Evolutionary conservation across 2,113 vertebrate genomes (phyloP).

Genomic region (Lichenostomus cassidix): DNA sequence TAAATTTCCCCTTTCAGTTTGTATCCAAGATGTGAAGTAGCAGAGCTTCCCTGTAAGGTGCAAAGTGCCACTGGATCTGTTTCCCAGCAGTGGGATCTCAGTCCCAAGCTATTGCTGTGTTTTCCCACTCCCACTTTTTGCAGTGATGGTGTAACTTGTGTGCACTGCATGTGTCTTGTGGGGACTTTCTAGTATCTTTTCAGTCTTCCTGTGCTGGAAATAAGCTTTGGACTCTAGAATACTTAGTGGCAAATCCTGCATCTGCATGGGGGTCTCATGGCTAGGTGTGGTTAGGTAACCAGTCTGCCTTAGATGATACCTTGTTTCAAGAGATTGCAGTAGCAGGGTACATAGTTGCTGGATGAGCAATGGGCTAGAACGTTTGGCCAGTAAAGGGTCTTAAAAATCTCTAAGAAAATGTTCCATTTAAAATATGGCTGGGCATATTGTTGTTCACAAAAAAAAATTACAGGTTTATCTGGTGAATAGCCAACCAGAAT

Average conservation of each 20-base stretch:
- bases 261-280: not conserved
- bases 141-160: not conserved
- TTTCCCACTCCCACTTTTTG: not conserved
- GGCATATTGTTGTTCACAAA: not conserved
- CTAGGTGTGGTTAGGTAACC: not conserved
- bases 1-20: not conserved
- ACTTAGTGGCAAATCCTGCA: not conserved
- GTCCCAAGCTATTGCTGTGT: accelerated
- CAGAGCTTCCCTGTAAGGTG: not conserved
- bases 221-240: not conserved
- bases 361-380: not conserved
- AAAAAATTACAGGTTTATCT: not conserved
- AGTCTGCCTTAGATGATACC: not conserved
- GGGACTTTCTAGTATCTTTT: not conserved
- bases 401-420: not conserved
- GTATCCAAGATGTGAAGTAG: not conserved
- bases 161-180: not conserved
- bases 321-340: not conserved
- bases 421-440: not conserved
- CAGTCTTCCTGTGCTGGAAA: not conserved
- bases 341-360: not conserved
- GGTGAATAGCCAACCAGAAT: not conserved
- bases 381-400: not conserved
- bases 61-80: not conserved
- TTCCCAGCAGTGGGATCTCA: not conserved